Evolutionary conservation across 2,797 vertebrate species (phyloP), one percentile per base, ranked within the genome.

Genomic region (Zalophus californianus): DNA sequence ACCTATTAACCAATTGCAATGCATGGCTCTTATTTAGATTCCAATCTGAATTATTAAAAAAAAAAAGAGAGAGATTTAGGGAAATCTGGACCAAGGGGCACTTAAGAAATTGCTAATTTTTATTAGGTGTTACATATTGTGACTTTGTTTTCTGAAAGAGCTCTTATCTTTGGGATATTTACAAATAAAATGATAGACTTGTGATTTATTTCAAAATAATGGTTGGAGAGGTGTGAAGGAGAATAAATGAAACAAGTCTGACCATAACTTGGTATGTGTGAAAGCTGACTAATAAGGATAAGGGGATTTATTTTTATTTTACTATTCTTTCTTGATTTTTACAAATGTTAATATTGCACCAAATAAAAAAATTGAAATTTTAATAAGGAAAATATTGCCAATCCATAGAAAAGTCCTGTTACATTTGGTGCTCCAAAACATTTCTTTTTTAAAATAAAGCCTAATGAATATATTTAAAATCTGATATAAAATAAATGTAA

Each of bases 191-290:
- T 73, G 27, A 89, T 52, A 35, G 10, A 68, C 35, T n/a, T 93
- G n/a, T 70, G 58, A 83, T 16, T 60, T 29, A 68, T 92, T 97
- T 96, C 70, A 94, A 94, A 92, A 54, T 29, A 92, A 84, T 2
- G 5, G 52, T 32, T 35, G 72, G 13, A 91, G 64, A 88, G 21
- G 27, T 85, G 3, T n/a, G 27, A 84, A 64, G n/a, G 64, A 80
- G 4, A 72, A 64, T 20, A 80, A 52, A 95, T 72, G 41, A 84
- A 88, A 52, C 2, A 35, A 52, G 25, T 78, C 8, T 78, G 78
- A 86, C 44, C 35, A 27, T 50, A 62, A 90, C 5, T n/a, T 58
- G 27, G 4, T 66, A 66, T 12, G 12, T 91, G 64, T 86, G 58
- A 85, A 58, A 68, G 18, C 11, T 68, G 7, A 80, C 38, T 66